Evolutionary conservation across 2,888 invertebrate species (phyloP).

Genomic region (Melitaea athalia): DNA sequence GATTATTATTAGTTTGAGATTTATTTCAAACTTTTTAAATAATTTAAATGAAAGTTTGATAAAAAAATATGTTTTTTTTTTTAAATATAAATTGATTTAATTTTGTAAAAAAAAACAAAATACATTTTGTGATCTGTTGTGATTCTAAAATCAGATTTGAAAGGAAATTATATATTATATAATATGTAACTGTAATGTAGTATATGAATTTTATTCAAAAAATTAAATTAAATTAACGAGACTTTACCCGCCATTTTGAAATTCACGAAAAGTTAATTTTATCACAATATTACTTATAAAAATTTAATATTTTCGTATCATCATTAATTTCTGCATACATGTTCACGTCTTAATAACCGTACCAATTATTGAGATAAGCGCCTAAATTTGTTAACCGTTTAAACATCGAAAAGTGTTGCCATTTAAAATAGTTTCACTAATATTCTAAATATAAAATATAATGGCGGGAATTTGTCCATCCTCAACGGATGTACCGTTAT

Average conservation of each 20-base stretch:
- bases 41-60: not conserved
- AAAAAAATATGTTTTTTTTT: not conserved
- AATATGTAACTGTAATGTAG: too few relatives aligned
- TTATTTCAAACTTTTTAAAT: too few relatives aligned
- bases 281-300: slow-evolving; percentile 9
- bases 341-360: not conserved
- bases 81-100: not conserved
- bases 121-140: not conserved
- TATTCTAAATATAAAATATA: slow-evolving; percentile 87
- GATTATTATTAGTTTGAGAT: too few relatives aligned
- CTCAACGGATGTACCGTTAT: slow-evolving; percentile 92
- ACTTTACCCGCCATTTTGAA: not conserved
- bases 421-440: slow-evolving; percentile 1
- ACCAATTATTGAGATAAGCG: not conserved
- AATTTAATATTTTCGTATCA: too few relatives aligned
- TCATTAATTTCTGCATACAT: not conserved
- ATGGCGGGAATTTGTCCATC: slow-evolving; percentile 94
- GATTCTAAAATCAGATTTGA: too few relatives aligned
- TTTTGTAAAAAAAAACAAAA: not conserved
- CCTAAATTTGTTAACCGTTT: not conserved
- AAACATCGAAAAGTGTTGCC: slow-evolving; percentile 1
- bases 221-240: not conserved
- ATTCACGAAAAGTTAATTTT: not conserved
- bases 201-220: too few relatives aligned
- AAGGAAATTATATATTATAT: too few relatives aligned